These are phyloP conservation scores for Leptarthrus brevirostris DNA, from an alignment of 2,888 invertebrate species.

Conservation along the genomic window DNA sequence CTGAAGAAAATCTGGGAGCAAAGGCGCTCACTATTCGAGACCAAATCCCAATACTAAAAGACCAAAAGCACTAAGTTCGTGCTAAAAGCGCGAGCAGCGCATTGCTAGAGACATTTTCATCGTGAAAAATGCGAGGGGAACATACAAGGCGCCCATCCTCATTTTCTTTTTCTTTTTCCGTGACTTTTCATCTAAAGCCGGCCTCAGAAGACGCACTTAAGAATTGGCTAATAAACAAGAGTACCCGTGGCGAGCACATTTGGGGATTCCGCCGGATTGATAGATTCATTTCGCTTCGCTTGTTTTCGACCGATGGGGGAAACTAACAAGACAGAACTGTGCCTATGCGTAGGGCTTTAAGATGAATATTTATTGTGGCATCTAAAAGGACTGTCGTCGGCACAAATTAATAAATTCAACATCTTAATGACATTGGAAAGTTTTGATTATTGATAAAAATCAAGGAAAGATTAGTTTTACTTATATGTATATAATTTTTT, in stretches of 20 bases:
- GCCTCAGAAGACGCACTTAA: conserved; percentile 25
- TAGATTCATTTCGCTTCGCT: background rate
- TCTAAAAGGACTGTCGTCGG: too few relatives aligned
- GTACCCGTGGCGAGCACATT: conserved; percentile 23
- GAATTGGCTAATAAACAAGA: conserved; percentile 29
- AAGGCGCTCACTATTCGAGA: background rate
- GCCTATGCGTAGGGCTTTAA: too few relatives aligned
- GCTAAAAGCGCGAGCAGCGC: background rate
- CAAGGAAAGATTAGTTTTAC: too few relatives aligned
- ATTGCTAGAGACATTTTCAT: conserved; percentile 9
- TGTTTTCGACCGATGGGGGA: background rate
- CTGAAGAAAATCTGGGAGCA: conserved; percentile 39
- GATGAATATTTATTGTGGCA: too few relatives aligned
- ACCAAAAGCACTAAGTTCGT: background rate
- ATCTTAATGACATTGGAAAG: too few relatives aligned
- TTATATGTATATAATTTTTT: too few relatives aligned
- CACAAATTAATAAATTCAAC: too few relatives aligned
- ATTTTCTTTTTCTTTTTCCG: conserved; percentile 22
- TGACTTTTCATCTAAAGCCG: conserved; percentile 34
- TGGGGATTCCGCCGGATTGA: conserved; percentile 3
- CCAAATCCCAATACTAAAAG: background rate
- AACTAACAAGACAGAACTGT: background rate
- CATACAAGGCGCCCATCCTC: conserved; percentile 32
- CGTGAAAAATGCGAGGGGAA: conserved; percentile 4
- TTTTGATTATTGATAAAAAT: too few relatives aligned